A percentile compares a stretch with the other conserved stretches of the same genome.
Conservation (phyloP, 2,888 invertebrate species). For the Diachrysia chrysitis region DNA sequence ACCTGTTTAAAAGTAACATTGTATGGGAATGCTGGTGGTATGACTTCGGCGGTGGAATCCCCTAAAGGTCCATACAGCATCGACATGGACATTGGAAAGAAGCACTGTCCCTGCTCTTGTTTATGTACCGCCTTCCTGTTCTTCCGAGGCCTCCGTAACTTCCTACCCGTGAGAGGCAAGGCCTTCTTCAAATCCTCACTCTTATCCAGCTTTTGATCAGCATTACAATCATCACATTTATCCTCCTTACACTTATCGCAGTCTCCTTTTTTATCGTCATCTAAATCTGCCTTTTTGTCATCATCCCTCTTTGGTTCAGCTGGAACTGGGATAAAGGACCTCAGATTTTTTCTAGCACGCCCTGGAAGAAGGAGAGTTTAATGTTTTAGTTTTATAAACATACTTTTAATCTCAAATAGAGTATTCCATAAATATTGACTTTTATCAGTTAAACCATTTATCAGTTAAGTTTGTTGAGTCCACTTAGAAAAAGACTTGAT, state of each 20-base stretch:
- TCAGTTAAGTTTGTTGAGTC: too few relatives aligned
- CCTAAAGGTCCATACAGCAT: slow-evolving; percentile 95
- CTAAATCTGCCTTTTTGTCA: slow-evolving; percentile 76
- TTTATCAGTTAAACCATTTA: too few relatives aligned
- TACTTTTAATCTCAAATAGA: neutral
- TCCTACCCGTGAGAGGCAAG: slow-evolving; percentile 67
- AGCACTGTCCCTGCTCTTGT: slow-evolving; percentile 80
- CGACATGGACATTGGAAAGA: slow-evolving; percentile 96
- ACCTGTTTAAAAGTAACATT: slow-evolving; percentile 97
- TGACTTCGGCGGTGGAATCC: slow-evolving; percentile 84
- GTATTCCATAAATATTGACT: neutral
- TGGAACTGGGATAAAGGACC: slow-evolving; percentile 84
- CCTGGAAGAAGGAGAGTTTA: slow-evolving; percentile 70
- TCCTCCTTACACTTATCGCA: slow-evolving; percentile 77
- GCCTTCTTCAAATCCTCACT: slow-evolving; percentile 76
- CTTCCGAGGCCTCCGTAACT: slow-evolving; percentile 77
- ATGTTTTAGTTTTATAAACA: neutral
- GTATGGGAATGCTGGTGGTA: slow-evolving; percentile 93
- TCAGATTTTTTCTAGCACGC: slow-evolving; percentile 82
- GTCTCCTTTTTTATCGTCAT: slow-evolving; percentile 74
- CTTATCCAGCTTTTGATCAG: slow-evolving; percentile 75
- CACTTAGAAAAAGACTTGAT: too few relatives aligned
- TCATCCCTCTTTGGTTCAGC: slow-evolving; percentile 74
- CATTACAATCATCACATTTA: slow-evolving; percentile 76
- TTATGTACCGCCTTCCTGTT: slow-evolving; percentile 81